These are phyloP conservation scores for Drosophila kanekoi DNA, from an alignment of 2,888 invertebrate species.

Conservation along the genomic window DNA sequence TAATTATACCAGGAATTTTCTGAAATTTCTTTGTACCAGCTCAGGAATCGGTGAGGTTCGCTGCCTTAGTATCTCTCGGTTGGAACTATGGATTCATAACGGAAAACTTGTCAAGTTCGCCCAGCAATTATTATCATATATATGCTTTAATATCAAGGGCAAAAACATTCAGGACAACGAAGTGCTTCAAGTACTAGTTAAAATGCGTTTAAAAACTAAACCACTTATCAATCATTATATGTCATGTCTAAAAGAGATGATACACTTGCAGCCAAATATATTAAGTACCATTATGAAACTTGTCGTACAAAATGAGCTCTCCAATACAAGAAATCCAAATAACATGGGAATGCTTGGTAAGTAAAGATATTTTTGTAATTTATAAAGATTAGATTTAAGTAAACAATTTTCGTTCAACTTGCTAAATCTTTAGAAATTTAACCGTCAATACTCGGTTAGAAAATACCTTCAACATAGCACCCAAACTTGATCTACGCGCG, in stretches of 20 bases:
- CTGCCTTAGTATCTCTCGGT: conserved; percentile 85
- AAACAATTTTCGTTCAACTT: too few species aligned
- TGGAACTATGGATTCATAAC: conserved; percentile 98
- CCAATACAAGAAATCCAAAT: conserved; percentile 96
- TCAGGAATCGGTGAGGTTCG: conserved; percentile 93
- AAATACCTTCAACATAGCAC: too few species aligned
- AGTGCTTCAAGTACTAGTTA: conserved; percentile 93
- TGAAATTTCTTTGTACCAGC: conserved; percentile 93
- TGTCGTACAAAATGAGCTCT: conserved; percentile 97
- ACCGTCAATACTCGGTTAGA: too few species aligned
- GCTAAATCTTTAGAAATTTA: too few species aligned
- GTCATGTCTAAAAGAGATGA: conserved; percentile 95
- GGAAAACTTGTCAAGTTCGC: conserved; percentile 96
- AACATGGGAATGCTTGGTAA: conserved; percentile 94
- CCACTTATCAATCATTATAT: conserved; percentile 95
- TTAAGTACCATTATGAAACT: conserved; percentile 94
- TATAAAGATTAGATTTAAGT: not conserved
- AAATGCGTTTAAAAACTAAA: conserved; percentile 97
- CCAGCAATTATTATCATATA: conserved; percentile 95
- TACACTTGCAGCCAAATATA: conserved; percentile 93
- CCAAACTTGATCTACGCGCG: too few species aligned
- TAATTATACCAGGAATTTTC: conserved; percentile 94
- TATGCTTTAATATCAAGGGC: conserved; percentile 95
- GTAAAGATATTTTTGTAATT: conserved; percentile 14
- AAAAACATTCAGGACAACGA: conserved; percentile 89